Percentiles rank a stretch among this genome's conserved stretches.
Conservation (phyloP, 2,888 invertebrate species). For the Cantharis lateralis region DNA sequence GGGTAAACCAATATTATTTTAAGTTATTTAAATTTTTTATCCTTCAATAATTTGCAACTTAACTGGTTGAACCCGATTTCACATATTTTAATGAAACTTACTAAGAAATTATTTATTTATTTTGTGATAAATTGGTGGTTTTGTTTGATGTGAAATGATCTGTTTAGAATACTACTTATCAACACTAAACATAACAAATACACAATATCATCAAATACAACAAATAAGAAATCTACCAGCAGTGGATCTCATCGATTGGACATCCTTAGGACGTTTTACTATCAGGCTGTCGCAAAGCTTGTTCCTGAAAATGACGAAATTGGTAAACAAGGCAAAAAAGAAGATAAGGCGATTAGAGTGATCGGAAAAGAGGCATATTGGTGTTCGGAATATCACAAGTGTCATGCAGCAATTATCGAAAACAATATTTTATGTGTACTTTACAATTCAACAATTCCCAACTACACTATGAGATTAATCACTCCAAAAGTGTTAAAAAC, state of each 20-base stretch:
- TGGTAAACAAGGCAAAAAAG: constrained; percentile 10
- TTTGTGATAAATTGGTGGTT: no score
- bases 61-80: no score
- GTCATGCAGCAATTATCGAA: constrained; percentile 71
- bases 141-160: no score
- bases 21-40: no score
- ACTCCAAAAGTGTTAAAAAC: constrained; percentile 68
- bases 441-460: constrained; percentile 74
- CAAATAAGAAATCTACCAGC: constrained; percentile 62
- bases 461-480: constrained; percentile 74
- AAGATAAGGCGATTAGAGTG: constrained; percentile 40
- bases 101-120: no score
- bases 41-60: no score
- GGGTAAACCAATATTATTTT: constrained; percentile 61
- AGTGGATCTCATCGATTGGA: constrained; percentile 72
- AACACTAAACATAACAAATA: constrained; percentile 70
- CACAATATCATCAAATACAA: constrained; percentile 71
- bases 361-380: constrained; percentile 72
- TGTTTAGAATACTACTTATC: constrained; percentile 66
- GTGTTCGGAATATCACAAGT: constrained; percentile 86
- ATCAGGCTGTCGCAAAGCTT: constrained; percentile 64
- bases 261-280: constrained; percentile 75
- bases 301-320: constrained; percentile 31
- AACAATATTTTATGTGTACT: constrained; percentile 74
- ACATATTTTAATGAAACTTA: no score